These are phyloP conservation scores for Oreochromis aureus DNA, from an alignment of 2,113 vertebrate genomes.

Conservation along the genomic window DNA sequence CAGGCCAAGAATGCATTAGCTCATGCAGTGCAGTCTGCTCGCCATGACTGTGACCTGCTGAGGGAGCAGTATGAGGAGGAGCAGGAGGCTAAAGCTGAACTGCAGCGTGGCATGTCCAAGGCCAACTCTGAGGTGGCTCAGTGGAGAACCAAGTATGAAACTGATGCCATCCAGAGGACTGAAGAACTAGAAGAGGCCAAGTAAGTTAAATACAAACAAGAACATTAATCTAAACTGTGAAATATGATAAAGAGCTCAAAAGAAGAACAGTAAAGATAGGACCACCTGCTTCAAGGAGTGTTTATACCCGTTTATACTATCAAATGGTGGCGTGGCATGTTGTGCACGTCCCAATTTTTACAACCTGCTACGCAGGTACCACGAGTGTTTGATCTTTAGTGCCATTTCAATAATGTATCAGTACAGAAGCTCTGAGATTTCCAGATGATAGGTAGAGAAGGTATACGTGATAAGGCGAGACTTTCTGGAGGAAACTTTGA, in stretches of 20 bases:
- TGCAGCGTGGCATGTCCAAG: conserved; percentile 78
- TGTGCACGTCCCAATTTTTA: not conserved
- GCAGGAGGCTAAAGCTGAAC: too few relatives aligned
- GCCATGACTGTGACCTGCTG: conserved; percentile 79
- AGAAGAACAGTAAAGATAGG: not conserved
- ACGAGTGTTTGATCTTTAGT: not conserved
- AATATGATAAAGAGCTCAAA: not conserved
- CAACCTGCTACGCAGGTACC: not conserved
- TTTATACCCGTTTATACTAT: not conserved
- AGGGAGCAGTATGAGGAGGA: too few relatives aligned
- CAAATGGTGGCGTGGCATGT: not conserved
- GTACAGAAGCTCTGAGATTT: not conserved
- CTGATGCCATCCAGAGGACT: conserved; percentile 86
- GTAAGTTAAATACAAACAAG: conserved; percentile 62
- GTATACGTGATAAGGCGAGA: not conserved
- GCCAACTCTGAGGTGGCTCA: conserved; percentile 83
- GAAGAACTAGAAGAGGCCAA: conserved; percentile 92
- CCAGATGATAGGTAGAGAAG: not conserved
- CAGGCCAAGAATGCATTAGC: conserved; percentile 80
- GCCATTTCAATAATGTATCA: not conserved
- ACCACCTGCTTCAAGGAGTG: not conserved
- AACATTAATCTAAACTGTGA: not conserved
- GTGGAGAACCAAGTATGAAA: conserved; percentile 92
- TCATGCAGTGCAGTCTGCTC: conserved; percentile 79
- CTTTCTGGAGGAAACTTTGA: not conserved